Evolutionary conservation across 1,140 invertebrate genomes (phyloP).

Genomic region (Mercenaria mercenaria): DNA sequence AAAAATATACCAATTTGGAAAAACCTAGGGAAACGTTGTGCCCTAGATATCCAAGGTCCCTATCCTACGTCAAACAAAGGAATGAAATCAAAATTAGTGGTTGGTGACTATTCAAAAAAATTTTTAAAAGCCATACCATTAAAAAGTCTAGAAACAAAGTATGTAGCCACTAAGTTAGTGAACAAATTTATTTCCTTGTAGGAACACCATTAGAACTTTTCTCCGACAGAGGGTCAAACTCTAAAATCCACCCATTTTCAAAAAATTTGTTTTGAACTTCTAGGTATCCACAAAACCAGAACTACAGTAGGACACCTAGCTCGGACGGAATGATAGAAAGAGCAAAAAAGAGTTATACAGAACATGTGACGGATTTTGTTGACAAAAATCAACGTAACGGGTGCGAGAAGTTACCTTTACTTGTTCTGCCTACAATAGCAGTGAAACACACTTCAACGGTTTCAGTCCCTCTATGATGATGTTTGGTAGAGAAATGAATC

Average conservation of each 20-base stretch:
- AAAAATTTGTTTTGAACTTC: constrained; percentile 57
- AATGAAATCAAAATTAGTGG: constrained; percentile 71
- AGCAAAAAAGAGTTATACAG: constrained; percentile 69
- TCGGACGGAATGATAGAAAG: too few relatives aligned
- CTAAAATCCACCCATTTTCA: constrained; percentile 69
- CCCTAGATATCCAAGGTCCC: too few relatives aligned
- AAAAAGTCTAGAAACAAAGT: constrained; percentile 18
- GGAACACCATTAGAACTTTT: too few relatives aligned
- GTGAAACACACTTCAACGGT: constrained; percentile 49
- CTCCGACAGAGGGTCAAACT: constrained; percentile 78
- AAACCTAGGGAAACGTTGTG: constrained; percentile 64
- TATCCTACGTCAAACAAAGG: constrained; percentile 54
- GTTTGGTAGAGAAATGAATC: too few relatives aligned
- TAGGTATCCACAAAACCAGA: too few relatives aligned
- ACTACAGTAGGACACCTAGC: too few relatives aligned
- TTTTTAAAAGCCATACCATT: constrained; percentile 62
- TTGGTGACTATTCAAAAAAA: constrained; percentile 65
- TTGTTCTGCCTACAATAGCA: constrained; percentile 57
- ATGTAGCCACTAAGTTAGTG: too few relatives aligned
- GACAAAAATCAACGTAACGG: constrained; percentile 18
- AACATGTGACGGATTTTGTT: too few relatives aligned
- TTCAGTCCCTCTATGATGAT: constrained; percentile 54
- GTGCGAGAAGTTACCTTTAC: too few relatives aligned
- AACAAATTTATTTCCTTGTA: too few relatives aligned
- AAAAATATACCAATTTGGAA: constrained; percentile 24